Conservation (phyloP, 2,797 vertebrate genomes). For the Ptychadena robeensis region DNA sequence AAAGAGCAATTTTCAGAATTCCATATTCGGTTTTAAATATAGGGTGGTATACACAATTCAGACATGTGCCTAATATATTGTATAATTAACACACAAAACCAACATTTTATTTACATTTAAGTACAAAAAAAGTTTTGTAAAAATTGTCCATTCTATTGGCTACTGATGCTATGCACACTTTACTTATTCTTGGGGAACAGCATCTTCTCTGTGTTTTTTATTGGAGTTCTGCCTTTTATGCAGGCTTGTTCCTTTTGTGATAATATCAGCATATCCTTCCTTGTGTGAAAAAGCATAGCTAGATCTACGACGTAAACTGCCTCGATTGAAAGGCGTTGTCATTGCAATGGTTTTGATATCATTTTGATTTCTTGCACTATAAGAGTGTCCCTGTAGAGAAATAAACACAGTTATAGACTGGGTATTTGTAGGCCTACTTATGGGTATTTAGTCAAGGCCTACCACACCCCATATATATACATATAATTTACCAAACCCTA, state of each 20-base stretch:
- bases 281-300: slow-evolving; percentile 85
- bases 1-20: too few relatives aligned
- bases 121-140: background rate
- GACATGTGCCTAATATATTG: too few relatives aligned
- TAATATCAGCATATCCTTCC: slow-evolving; percentile 76
- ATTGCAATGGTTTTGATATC: slow-evolving; percentile 68
- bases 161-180: background rate
- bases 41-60: too few relatives aligned
- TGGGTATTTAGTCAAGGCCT: too few relatives aligned
- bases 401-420: background rate
- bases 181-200: background rate
- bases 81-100: too few relatives aligned
- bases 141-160: background rate
- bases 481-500: too few relatives aligned
- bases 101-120: too few relatives aligned
- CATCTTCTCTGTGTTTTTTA: background rate
- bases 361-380: slow-evolving; percentile 10
- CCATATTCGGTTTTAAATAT: too few relatives aligned
- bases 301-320: slow-evolving; percentile 72
- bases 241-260: slow-evolving; percentile 72
- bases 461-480: too few relatives aligned
- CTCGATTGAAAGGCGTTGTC: slow-evolving; percentile 64
- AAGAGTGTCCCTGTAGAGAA: slow-evolving; percentile 58
- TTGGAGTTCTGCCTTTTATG: background rate
- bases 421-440: too few relatives aligned